Evolutionary conservation across 1,140 invertebrate species (phyloP).

Genomic region (Hirudo medicinalis): DNA sequence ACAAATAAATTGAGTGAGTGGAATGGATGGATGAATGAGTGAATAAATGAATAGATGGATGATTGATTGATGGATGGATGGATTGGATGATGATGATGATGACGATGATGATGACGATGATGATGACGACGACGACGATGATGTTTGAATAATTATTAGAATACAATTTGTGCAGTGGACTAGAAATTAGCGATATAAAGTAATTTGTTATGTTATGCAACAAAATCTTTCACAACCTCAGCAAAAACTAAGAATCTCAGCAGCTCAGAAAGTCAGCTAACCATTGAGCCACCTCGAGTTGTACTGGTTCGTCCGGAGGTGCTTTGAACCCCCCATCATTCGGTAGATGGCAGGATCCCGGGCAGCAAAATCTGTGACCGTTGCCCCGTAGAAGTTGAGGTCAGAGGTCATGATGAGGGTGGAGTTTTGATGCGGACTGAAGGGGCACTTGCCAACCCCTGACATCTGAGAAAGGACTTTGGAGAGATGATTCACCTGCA

Average conservation of each 20-base stretch:
- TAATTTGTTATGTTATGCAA: too few relatives aligned
- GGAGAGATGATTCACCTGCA: conserved; percentile 31
- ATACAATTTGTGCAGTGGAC: too few relatives aligned
- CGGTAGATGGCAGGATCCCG: conserved; percentile 64
- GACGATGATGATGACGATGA: too few relatives aligned
- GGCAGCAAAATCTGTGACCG: conserved; percentile 68
- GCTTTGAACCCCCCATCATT: conserved; percentile 35
- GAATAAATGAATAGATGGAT: neutral
- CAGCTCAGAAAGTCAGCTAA: conserved; percentile 11
- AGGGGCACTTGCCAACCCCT: conserved; percentile 31
- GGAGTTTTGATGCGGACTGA: conserved; percentile 31
- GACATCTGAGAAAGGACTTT: conserved; percentile 22
- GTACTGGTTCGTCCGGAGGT: conserved; percentile 29
- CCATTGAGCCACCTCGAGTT: conserved; percentile 37
- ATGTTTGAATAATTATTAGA: too few relatives aligned
- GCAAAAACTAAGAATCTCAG: too few relatives aligned
- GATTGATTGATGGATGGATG: neutral
- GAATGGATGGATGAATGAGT: neutral
- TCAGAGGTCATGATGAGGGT: conserved; percentile 49
- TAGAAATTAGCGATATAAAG: too few relatives aligned
- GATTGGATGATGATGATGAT: neutral
- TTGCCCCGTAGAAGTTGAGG: conserved; percentile 66
- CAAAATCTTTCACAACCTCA: too few relatives aligned
- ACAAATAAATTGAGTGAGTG: neutral
- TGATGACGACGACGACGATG: too few relatives aligned